Evolutionary conservation across 2,888 invertebrate species (phyloP).

Genomic region (Mimachlamys varia): DNA sequence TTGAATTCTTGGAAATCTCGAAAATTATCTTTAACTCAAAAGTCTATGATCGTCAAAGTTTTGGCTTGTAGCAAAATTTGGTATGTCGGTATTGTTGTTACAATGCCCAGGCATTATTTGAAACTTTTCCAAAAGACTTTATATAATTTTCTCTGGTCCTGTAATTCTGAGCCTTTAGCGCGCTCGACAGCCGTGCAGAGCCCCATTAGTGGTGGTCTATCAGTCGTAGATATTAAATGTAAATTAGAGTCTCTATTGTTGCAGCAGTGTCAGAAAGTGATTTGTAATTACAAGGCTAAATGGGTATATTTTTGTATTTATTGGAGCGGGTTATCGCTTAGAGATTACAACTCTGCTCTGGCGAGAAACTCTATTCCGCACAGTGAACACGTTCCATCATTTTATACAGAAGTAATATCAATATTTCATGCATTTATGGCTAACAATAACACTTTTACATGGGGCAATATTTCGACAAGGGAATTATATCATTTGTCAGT

Average conservation of each 20-base stretch:
- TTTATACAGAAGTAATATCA: neutral
- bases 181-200: too few relatives aligned
- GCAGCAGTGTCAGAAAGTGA: slow-evolving; percentile 32
- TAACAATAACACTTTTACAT: neutral
- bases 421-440: neutral
- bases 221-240: slow-evolving; percentile 42
- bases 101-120: slow-evolving; percentile 41
- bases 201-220: slow-evolving; percentile 38
- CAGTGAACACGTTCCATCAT: neutral
- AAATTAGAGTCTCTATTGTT: slow-evolving; percentile 41
- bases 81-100: slow-evolving; percentile 35
- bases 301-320: neutral
- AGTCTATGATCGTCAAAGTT: slow-evolving; percentile 44
- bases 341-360: neutral
- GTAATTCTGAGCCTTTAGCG: slow-evolving; percentile 37
- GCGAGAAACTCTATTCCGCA: neutral
- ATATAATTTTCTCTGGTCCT: slow-evolving; percentile 43
- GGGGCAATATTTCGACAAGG: neutral
- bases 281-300: neutral
- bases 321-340: neutral
- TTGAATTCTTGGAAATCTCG: slow-evolving; percentile 47
- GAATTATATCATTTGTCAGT: neutral
- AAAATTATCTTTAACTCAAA: slow-evolving; percentile 43
- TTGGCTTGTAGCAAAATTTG: slow-evolving; percentile 47
- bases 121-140: slow-evolving; percentile 37